A percentile compares a stretch with the other conserved stretches of the same genome.
Evolutionary conservation across 2,113 vertebrate species (phyloP).

Genomic region (Panthera leo): DNA sequence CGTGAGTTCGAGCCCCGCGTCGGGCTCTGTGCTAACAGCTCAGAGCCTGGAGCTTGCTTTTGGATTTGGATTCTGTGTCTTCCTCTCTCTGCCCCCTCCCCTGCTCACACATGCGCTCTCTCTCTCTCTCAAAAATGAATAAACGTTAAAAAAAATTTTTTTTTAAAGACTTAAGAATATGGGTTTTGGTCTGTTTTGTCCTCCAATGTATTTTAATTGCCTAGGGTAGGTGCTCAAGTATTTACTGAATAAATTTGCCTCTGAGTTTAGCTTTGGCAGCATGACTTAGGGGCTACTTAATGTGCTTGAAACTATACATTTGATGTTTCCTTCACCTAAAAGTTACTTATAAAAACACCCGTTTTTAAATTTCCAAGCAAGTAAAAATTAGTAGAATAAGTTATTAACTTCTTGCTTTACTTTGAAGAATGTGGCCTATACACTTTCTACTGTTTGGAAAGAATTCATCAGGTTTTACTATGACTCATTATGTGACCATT

Average conservation of each 20-base stretch:
- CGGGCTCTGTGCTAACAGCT: too few relatives aligned
- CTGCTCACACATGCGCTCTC: too few relatives aligned
- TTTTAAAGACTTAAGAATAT: neutral
- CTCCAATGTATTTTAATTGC: neutral
- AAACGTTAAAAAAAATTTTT: too few relatives aligned
- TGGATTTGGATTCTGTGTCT: too few relatives aligned
- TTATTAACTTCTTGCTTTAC: constrained; percentile 15
- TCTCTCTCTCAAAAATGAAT: too few relatives aligned
- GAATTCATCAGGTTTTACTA: neutral
- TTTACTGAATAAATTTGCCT: neutral
- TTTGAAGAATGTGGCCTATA: neutral
- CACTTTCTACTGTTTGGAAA: neutral
- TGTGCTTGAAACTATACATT: neutral
- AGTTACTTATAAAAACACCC: neutral
- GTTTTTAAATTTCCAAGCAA: neutral
- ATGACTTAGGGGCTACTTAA: neutral
- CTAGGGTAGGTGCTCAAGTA: neutral
- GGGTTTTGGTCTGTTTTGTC: neutral
- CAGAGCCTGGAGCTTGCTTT: too few relatives aligned
- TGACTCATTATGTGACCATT: neutral
- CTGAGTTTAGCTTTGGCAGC: neutral
- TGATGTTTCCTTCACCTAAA: neutral
- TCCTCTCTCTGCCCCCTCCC: too few relatives aligned
- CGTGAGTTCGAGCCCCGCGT: too few relatives aligned
- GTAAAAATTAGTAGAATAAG: neutral